Base-by-base conservation (phyloP, 2,888 invertebrate genomes). In the Tigriopus californicus region DNA sequence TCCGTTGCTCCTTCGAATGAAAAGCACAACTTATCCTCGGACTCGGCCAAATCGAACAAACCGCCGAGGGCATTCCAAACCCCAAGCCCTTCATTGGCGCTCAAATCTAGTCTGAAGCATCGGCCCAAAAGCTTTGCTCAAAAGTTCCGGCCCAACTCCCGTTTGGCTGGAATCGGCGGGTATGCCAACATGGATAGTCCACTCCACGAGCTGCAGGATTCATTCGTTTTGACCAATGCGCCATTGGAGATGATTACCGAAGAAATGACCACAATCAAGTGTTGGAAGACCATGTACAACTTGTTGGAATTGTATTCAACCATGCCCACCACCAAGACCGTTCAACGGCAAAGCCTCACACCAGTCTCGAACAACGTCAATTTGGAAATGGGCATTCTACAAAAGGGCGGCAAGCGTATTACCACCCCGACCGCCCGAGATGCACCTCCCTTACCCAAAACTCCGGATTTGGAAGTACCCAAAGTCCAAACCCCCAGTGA, bases 221-320 rank as follows among this genome's bases (percentile, higher is more conserved):
- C 60, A 20, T 56, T 60, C 47, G 42, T 60, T 12, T 56, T 54
- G 12, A 53, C 56, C n/a, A 42, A 24, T 25, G 53, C 42, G 10
- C 59, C 52, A 22, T 41, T 59, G n/a, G 52, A 59, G 25, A 51
- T 33, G 25, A 61, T 53, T 24, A 24, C 55, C 3, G 62, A 61
- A 51, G 63, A 64, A 69, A 61, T 60, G 24, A 58, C 61, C 22
- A 80, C 80, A 2, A 88, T 88, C 12, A 80, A 85, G 65, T 94
- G 94, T 69, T 95, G 94, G 94, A 83, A 87, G 68, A 94, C 90
- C 0, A 83, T 95, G 64, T 91, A 90, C 70, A 83, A 89, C 70
- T 76, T 95, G 62, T 74, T 95, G 60, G 90, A 94, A 68, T 72
- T 94, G 57, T 95, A 95, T 69, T 90, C 91, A 6, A 88, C 86